Base-by-base conservation (phyloP, 1,140 invertebrate species). In the Zaprionus gabonicus region DNA sequence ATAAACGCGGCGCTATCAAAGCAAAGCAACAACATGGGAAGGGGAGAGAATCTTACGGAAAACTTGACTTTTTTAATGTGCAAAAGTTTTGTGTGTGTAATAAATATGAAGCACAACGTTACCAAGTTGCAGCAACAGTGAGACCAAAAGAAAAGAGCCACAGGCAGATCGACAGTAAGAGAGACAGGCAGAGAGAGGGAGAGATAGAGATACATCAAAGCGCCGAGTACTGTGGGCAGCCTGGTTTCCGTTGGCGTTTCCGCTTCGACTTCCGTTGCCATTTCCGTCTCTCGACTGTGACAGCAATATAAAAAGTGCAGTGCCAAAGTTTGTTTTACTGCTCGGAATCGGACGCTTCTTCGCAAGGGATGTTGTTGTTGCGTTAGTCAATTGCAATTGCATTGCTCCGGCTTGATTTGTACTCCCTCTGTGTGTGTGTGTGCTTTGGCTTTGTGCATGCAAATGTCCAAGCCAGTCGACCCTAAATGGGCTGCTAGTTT, bases 11-110 rank as follows among this genome's bases (percentile, higher is more conserved):
- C 31, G 59, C 25, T 76, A 63, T 64, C 69, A 80, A 74, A 58
- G 62, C 36, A 69, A 74, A 34, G 56, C 49, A 80, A 73, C 44
- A 66, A 41, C 1, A 1, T 2, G 23, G 7, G 7, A 31, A 31
- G 25, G n/a, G 58, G 13, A 10, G 13, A 44, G 23, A 12, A 15
- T 25, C 17, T 17, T 27, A 41, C 27, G 56, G 31, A 76, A 81
- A 79, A 75, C 82, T 86, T 73, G 15, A 68, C 71, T 74, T 81
- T 83, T 88, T 81, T 84, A 84, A 84, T 87, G 78, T 66, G 38
- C 10, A 57, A 82, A 87, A 87, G 36, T 87, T 86, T 67, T 69
- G 31, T 71, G 73, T 78, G 70, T 66, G 76, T 70, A 76, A 76
- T 86, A 80, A 86, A 73, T 86, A 79, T 76, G 41, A 72, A 76